Conservation (phyloP, 1,140 invertebrate genomes). For the Diploscapter pachys region DNA sequence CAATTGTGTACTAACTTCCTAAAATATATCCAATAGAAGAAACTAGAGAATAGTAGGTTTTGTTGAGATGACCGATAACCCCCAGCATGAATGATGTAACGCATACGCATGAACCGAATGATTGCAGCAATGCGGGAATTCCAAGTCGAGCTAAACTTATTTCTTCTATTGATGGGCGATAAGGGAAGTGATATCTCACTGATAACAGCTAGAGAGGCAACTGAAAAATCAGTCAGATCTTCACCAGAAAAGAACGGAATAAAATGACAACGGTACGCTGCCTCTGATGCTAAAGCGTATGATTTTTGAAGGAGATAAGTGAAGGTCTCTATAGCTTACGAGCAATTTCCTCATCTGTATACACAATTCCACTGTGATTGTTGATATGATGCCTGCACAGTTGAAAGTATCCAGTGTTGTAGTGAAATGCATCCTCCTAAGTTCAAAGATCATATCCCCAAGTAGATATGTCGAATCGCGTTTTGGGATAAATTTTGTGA, state of each 20-base stretch:
- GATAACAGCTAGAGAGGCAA: conserved; percentile 41
- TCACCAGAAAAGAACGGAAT: conserved; percentile 36
- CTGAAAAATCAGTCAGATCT: conserved; percentile 38
- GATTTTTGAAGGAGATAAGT: not conserved
- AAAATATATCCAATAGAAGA: conserved; percentile 41
- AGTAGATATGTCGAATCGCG: too few relatives aligned
- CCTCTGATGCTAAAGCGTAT: conserved; percentile 23
- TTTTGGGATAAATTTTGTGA: too few relatives aligned
- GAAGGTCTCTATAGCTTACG: not conserved
- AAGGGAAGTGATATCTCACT: conserved; percentile 21
- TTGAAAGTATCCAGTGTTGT: conserved; percentile 45
- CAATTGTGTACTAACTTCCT: conserved; percentile 32
- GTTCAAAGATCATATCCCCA: not conserved
- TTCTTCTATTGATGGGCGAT: not conserved
- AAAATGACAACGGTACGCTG: conserved; percentile 36
- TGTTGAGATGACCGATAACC: conserved; percentile 34
- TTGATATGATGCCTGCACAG: conserved; percentile 37
- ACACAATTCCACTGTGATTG: conserved; percentile 28
- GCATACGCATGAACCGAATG: conserved; percentile 38
- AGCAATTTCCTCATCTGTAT: conserved; percentile 11
- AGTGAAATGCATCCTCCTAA: conserved; percentile 41
- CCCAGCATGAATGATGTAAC: conserved; percentile 36
- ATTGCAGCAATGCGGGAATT: conserved; percentile 38
- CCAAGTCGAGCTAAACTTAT: conserved; percentile 34
- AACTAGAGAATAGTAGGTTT: conserved; percentile 27